A percentile compares a stretch with the other conserved stretches of the same genome.
Evolutionary conservation across 2,797 vertebrate species (phyloP).

Genomic region (Acanthornis magna): DNA sequence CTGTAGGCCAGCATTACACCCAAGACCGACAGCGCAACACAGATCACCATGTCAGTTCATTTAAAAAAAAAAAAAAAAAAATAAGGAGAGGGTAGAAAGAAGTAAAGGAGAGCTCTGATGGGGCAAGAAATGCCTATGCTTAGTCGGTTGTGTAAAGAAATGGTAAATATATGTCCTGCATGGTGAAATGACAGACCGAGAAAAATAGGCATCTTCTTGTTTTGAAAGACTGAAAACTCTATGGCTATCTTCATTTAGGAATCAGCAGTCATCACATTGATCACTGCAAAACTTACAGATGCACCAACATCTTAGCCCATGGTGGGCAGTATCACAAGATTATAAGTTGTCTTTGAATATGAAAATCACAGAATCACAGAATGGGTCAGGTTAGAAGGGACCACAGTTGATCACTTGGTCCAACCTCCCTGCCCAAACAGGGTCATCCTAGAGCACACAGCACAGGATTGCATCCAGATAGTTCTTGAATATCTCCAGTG

Average conservation of each 20-base stretch:
- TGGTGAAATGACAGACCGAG: neutral
- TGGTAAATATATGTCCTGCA: neutral
- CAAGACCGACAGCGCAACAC: slow-evolving; percentile 64
- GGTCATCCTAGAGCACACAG: neutral
- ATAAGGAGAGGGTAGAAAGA: slow-evolving; percentile 49
- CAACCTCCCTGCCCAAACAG: neutral
- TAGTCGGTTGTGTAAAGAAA: neutral
- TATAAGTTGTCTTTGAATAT: neutral
- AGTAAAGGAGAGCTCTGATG: neutral
- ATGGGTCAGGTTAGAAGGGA: neutral
- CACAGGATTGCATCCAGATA: neutral
- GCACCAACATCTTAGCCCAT: neutral
- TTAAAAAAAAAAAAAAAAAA: slow-evolving; percentile 45
- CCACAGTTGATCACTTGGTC: neutral
- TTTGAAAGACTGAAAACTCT: neutral
- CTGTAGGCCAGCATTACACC: slow-evolving; percentile 44
- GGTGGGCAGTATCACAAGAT: neutral
- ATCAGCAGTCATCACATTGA: neutral
- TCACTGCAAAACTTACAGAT: neutral
- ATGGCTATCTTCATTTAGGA: neutral
- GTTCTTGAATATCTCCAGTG: neutral
- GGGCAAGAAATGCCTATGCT: neutral
- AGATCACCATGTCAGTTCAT: slow-evolving; percentile 38
- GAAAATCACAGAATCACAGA: neutral
- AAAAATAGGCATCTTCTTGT: neutral